Base-by-base conservation (phyloP, 1,140 invertebrate genomes). In the Acyrthosiphon pisum region DNA sequence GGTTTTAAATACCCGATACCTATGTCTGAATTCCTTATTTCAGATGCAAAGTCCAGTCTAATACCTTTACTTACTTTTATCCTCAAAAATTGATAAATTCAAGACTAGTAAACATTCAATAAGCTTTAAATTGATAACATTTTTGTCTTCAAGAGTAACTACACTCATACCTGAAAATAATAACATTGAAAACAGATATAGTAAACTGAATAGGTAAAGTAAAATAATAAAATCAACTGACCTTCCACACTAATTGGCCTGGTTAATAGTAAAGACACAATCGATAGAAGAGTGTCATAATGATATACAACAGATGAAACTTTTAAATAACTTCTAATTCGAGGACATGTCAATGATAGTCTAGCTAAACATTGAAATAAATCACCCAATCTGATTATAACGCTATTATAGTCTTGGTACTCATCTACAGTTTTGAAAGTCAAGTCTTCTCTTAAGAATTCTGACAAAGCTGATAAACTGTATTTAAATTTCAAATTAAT, bases 361-460 rank as follows among this genome's bases (percentile, higher is more conserved):
- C 91, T 83, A 56, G 91, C 91, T 56, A 93, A 93, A 86, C 91
- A 93, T 93, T 93, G 91, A 93, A 93, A 93, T 93, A 93, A 93
- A 56, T 93, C 91, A 9, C 81, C 91, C 37, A 93, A 86, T 41
- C 91, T 93, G 44, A 81, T 83, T 93, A 93, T 93, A 6, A 93
- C 23, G 44, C 91, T 93, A 86, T 93, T 93, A 50, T 86, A 93
- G 9, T 86, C 76, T n/a, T 93, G 46, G 14, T 93, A 93, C 6
- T 86, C 30, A 18, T 83, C 48, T 44, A 56, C 23, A 53, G 81
- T 56, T n/a, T 93, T 37, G 35, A 93, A 93, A 53, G 35, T 53
- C 6, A 93, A 44, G n/a, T 93, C 81, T 50, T 93, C 91, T 84
- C 23, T 81, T 93, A 93, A 84, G 14, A 93, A 41, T 56, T 93